These are phyloP conservation scores for Suncus etruscus DNA, from an alignment of 2,113 vertebrate genomes.

Conservation along the genomic window DNA sequence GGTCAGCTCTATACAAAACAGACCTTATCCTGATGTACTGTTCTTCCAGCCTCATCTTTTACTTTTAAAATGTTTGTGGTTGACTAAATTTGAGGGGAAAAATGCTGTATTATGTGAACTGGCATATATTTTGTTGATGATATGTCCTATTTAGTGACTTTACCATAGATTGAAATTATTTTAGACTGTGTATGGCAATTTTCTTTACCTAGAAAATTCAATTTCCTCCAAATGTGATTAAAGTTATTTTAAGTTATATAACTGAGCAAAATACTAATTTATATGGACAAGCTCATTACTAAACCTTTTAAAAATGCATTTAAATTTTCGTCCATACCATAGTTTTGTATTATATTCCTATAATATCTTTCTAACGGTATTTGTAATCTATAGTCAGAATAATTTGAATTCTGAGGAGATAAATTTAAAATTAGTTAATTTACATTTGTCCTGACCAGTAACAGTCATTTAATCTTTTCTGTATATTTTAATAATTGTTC, in stretches of 20 bases:
- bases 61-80: not conserved
- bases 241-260: constrained; percentile 1
- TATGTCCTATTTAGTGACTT: not conserved
- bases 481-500: constrained; percentile 41
- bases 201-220: constrained; percentile 46
- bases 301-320: constrained; percentile 5
- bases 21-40: too few species aligned
- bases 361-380: constrained; percentile 23
- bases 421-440: constrained; percentile 27
- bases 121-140: constrained; percentile 2
- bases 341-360: not conserved
- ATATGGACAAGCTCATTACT: not conserved
- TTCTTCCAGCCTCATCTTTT: not conserved
- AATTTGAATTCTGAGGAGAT: constrained; percentile 40
- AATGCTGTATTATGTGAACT: not conserved
- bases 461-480: constrained; percentile 75
- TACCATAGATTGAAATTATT: constrained; percentile 27
- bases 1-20: too few species aligned
- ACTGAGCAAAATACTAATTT: constrained; percentile 54
- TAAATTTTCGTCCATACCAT: constrained; percentile 32
- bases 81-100: not conserved
- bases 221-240: constrained; percentile 45
- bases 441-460: constrained; percentile 56
- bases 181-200: constrained; percentile 33
- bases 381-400: not conserved